phyloP scores from a whole-genome alignment of 2,113 vertebrate species.

The Oxyruncus cristatus region DNA sequence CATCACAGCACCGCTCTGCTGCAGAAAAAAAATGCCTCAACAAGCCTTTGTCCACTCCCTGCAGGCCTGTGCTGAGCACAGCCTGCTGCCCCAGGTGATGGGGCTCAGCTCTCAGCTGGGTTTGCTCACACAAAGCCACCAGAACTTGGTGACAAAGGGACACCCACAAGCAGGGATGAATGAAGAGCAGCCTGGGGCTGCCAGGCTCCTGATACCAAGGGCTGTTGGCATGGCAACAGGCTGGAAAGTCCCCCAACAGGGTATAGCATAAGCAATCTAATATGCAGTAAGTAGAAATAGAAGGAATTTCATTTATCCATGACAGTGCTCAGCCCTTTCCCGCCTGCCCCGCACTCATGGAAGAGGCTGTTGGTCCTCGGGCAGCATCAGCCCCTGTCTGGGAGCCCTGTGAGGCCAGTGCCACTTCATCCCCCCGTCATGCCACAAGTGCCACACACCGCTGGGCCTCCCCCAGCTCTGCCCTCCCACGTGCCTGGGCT shows the following conservation, averaged over 20 bases:
- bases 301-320: background rate
- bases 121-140: background rate
- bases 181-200: background rate
- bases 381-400: background rate
- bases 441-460: background rate
- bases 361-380: background rate
- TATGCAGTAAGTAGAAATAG: background rate
- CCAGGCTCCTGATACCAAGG: background rate
- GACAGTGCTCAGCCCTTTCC: no score
- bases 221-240: background rate
- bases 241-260: background rate
- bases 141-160: background rate
- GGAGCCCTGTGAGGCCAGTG: accelerated
- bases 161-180: background rate
- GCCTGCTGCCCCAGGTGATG: background rate
- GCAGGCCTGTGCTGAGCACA: background rate
- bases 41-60: background rate
- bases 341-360: background rate
- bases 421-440: accelerated
- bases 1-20: background rate
- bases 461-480: background rate
- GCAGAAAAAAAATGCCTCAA: background rate
- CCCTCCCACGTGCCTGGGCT: accelerated
- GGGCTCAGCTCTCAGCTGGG: background rate
- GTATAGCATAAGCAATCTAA: background rate